Conservation (phyloP, 1,140 invertebrate genomes). For the Caenorhabditis briggsae region DNA sequence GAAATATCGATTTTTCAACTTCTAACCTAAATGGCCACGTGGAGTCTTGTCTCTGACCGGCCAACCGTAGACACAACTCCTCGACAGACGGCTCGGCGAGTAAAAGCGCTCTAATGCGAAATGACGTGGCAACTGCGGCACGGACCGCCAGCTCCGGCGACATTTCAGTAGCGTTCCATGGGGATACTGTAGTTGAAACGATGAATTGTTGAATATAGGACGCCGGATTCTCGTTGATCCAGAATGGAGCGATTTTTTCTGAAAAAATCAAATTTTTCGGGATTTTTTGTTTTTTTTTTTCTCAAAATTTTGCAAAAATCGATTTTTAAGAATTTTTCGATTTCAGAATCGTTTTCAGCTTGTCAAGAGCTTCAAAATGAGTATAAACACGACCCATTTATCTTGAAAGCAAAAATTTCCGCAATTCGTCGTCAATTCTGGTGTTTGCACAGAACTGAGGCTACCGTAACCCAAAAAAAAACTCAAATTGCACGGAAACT, state of each 20-base stretch:
- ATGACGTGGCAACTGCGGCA: constrained; percentile 66
- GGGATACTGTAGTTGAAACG: constrained; percentile 68
- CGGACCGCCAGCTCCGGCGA: constrained; percentile 66
- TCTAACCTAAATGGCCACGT: background rate
- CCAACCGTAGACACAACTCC: background rate
- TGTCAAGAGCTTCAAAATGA: too few relatives aligned
- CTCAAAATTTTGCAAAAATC: too few relatives aligned
- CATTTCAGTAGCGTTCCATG: constrained; percentile 69
- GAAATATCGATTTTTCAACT: too few relatives aligned
- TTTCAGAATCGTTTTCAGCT: too few relatives aligned
- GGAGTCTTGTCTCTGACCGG: background rate
- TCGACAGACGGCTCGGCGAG: constrained; percentile 9
- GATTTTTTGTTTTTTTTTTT: background rate
- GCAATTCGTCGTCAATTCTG: too few relatives aligned
- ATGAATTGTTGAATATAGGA: constrained; percentile 72
- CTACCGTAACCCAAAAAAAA: background rate
- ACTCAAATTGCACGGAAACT: too few relatives aligned
- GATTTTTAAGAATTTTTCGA: too few relatives aligned
- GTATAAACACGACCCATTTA: too few relatives aligned
- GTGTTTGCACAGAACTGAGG: background rate
- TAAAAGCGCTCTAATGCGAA: constrained; percentile 54
- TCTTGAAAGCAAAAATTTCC: too few relatives aligned
- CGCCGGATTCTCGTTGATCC: constrained; percentile 66
- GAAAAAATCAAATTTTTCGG: constrained; percentile 46
- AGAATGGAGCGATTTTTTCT: constrained; percentile 67